phyloP scores from a whole-genome alignment of 2,888 invertebrate species.

The Drosophila prolongata region DNA sequence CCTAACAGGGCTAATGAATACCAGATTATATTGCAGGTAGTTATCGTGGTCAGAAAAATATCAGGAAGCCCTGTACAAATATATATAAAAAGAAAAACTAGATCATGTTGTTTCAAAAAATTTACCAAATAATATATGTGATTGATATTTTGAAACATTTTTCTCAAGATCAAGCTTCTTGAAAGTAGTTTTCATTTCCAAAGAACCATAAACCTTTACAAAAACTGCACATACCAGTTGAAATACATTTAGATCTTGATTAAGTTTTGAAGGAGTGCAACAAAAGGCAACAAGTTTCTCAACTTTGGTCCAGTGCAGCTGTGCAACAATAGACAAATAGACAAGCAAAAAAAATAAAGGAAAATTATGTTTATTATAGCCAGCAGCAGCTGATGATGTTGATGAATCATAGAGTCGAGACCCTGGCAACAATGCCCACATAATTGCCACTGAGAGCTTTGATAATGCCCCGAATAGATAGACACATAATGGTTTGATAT shows the following conservation, averaged over 20 bases:
- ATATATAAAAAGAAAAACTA: too few species aligned
- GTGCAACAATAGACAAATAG: conserved; percentile 33
- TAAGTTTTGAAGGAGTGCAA: conserved; percentile 42
- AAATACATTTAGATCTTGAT: conserved; percentile 32
- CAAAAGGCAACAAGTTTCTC: conserved; percentile 30
- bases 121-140: too few species aligned
- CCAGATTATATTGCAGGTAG: not conserved
- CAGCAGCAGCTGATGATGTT: conserved; percentile 40
- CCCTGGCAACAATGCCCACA: conserved; percentile 46
- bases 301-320: conserved; percentile 22
- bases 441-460: conserved; percentile 49
- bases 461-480: conserved; percentile 39
- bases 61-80: too few species aligned
- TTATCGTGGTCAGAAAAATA: not conserved
- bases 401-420: conserved; percentile 42
- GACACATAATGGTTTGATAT: conserved; percentile 39
- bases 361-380: conserved; percentile 39
- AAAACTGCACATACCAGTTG: conserved; percentile 8
- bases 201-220: not conserved
- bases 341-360: conserved; percentile 6
- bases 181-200: not conserved
- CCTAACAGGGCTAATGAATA: conserved; percentile 17
- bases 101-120: too few species aligned
- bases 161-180: not conserved
- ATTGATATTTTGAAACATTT: too few species aligned